Base-by-base conservation (phyloP, 2,113 vertebrate genomes). In the Psilopsiagon aurifrons region DNA sequence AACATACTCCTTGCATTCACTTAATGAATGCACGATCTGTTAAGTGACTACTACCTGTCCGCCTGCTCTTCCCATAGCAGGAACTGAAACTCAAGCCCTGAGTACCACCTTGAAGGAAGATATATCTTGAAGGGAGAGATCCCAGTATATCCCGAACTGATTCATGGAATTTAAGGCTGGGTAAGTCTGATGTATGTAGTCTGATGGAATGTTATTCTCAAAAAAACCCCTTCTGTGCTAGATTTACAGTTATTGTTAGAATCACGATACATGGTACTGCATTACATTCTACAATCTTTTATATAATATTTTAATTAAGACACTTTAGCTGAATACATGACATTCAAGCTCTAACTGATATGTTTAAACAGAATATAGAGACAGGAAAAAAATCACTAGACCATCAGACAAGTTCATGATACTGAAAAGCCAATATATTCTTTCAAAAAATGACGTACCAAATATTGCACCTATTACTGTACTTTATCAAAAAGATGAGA, bases 401-500 rank as follows among this genome's bases (percentile, higher is more conserved):
- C 28, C 4, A 67, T 35, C 4, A 1, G 63, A 55, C 29, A n/a
- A 57, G 43, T 68, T 66, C 27, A 73, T 37, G 25, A 31, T 66
- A 51, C 43, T 82, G 69, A 66, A 81, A 92, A 91, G 41, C 12
- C 28, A 69, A 11, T 24, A 84, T 4, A 22, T 2, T 88, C 31
- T 60, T 87, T 54, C 57, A 93, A 79, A 59, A 92, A 87, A 31
- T 12, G 2, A 47, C 49, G 11, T 75, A 75, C 57, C 43, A 88
- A 59, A 76, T 83, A 64, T 41, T 91, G 13, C 28, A 80, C 51
- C 54, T 63, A 62, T 31, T 80, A 67, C n/a, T 63, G 27, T 39
- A 83, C 10, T 71, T 95, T 22, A 29, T 60, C 79, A 84, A 67
- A 89, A 95, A 84, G 54, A n/a, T 86, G 87, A 69, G 74, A 93